A percentile compares a stretch with the other conserved stretches of the same genome.
phyloP scores from a whole-genome alignment of 1,140 invertebrate genomes.

The Eulimnadia texana region DNA sequence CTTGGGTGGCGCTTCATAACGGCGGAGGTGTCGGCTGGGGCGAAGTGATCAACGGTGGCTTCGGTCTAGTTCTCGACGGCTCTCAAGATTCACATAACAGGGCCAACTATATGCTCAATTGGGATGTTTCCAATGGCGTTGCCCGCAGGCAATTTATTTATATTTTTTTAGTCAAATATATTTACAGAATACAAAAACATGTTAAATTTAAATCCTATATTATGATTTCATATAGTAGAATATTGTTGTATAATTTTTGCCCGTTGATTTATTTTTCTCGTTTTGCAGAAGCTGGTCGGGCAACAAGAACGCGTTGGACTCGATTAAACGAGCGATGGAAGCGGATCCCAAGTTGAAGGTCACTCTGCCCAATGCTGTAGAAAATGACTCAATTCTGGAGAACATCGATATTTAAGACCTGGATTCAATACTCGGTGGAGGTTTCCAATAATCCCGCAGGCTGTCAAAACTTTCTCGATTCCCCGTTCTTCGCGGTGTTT shows the following conservation, averaged over 20 bases:
- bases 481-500: too few relatives aligned
- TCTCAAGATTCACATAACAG: slow-evolving; percentile 34
- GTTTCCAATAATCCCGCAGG: too few relatives aligned
- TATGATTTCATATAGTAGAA: neutral
- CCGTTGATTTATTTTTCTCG: neutral
- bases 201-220: neutral
- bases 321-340: slow-evolving; percentile 37
- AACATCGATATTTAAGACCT: neutral
- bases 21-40: slow-evolving; percentile 56
- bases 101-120: slow-evolving; percentile 39
- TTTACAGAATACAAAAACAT: neutral
- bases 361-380: slow-evolving; percentile 34
- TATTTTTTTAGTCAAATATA: neutral
- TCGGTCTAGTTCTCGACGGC: slow-evolving; percentile 51
- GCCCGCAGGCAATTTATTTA: slow-evolving; percentile 24
- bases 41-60: slow-evolving; percentile 53
- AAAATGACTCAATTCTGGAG: neutral
- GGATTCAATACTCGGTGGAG: too few relatives aligned
- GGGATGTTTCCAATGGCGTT: slow-evolving; percentile 54
- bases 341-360: slow-evolving; percentile 32
- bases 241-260: neutral
- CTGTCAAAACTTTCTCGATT: too few relatives aligned
- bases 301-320: slow-evolving; percentile 36
- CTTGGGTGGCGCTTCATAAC: slow-evolving; percentile 54
- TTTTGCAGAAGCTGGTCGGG: slow-evolving; percentile 28